A percentile compares a stretch with the other conserved stretches of the same genome.
Evolutionary conservation across 2,113 vertebrate genomes (phyloP).

Genomic region (Onychorhynchus coronatus): DNA sequence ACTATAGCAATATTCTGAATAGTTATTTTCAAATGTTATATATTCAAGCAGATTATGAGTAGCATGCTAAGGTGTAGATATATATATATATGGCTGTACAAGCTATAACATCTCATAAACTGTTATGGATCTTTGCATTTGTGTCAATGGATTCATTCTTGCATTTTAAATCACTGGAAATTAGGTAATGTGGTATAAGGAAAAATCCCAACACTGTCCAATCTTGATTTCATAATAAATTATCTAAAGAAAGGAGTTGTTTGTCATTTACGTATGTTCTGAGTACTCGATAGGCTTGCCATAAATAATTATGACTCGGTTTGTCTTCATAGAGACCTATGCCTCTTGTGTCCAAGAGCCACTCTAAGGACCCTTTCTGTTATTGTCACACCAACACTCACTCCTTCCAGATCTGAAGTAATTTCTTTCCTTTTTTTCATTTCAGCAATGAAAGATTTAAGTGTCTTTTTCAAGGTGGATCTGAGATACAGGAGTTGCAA

Average conservation of each 20-base stretch:
- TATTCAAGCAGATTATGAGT: background rate
- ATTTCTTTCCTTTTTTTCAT: background rate
- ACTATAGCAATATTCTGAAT: background rate
- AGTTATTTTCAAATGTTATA: background rate
- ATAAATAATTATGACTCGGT: background rate
- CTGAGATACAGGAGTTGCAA: background rate
- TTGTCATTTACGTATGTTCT: background rate
- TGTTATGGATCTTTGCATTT: background rate
- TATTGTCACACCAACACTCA: background rate
- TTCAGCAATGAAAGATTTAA: background rate
- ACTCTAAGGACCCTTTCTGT: background rate
- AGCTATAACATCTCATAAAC: background rate
- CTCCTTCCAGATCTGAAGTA: background rate
- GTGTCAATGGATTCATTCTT: background rate
- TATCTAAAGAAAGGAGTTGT: background rate
- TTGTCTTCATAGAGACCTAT: background rate
- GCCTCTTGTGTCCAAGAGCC: background rate
- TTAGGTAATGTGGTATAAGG: background rate
- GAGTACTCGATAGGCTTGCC: background rate
- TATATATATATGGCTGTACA: background rate
- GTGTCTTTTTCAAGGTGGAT: background rate
- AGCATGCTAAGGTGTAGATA: background rate
- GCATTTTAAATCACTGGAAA: background rate
- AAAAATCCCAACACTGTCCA: background rate
- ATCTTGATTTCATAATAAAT: background rate